Evolutionary conservation across 2,113 vertebrate species (phyloP).

Genomic region (Smithornis capensis): DNA sequence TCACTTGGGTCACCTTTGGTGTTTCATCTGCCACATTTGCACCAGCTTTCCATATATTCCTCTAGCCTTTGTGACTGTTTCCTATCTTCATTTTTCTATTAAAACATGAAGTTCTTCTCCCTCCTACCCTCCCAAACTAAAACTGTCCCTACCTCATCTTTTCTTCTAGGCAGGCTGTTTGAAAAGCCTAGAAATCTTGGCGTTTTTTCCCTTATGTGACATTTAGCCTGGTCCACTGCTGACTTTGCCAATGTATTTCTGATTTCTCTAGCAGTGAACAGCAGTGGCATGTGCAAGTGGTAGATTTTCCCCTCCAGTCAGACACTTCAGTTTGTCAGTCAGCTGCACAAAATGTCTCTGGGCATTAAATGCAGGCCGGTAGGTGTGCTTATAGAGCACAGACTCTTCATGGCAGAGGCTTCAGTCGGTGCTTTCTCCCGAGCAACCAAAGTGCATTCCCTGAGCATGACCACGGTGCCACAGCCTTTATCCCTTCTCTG

Average conservation of each 20-base stretch:
- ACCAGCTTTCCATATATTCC: neutral
- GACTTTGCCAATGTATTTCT: neutral
- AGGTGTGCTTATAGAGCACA: neutral
- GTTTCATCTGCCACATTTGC: neutral
- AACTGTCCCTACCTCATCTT: neutral
- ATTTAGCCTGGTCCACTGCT: neutral
- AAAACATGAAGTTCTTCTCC: neutral
- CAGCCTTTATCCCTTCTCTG: neutral
- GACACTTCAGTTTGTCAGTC: neutral
- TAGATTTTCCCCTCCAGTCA: neutral
- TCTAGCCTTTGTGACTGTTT: neutral
- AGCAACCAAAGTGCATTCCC: neutral
- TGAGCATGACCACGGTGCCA: neutral
- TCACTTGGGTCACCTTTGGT: neutral
- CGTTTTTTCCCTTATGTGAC: neutral
- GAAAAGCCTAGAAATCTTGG: neutral
- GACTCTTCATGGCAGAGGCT: neutral
- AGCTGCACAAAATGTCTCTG: neutral
- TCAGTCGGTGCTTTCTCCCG: rapidly evolving
- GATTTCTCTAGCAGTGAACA: neutral
- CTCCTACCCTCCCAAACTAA: neutral
- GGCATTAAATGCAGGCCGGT: neutral
- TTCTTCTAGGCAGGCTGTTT: neutral
- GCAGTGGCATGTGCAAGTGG: neutral
- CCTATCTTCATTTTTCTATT: neutral